Conservation (phyloP, 2,113 vertebrate genomes). For the Xenopus laevis region DNA sequence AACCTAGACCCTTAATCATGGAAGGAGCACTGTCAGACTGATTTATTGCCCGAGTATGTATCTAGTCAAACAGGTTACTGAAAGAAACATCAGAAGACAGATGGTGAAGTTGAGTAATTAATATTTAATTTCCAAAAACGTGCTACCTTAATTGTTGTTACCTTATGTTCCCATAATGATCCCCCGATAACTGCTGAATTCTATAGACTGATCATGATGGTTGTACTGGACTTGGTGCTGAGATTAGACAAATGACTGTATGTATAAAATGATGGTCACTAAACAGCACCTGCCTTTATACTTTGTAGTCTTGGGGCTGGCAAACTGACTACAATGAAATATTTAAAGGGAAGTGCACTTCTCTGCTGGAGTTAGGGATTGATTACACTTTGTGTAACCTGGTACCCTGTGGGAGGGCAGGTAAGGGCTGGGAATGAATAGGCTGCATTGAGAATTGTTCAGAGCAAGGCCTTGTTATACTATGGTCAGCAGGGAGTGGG, state of each 20-base stretch:
- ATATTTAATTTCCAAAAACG: conserved; percentile 17
- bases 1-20: background rate
- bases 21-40: background rate
- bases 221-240: too few species aligned
- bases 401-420: conserved; percentile 47
- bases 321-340: conserved; percentile 63
- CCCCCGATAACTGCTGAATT: too few species aligned
- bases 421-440: conserved; percentile 58
- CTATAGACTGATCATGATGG: too few species aligned
- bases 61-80: background rate
- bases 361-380: conserved; percentile 60
- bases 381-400: conserved; percentile 71
- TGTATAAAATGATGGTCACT: too few species aligned
- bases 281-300: too few species aligned
- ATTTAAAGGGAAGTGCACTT: conserved; percentile 59
- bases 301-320: background rate
- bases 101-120: background rate
- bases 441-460: conserved; percentile 30
- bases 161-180: background rate
- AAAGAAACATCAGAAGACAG: background rate
- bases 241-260: too few species aligned
- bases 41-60: background rate
- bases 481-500: conserved; percentile 88
- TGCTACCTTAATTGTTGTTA: background rate
- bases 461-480: conserved; percentile 51